Conservation (phyloP, 2,888 invertebrate species). For the Aspidiotus destructor region DNA sequence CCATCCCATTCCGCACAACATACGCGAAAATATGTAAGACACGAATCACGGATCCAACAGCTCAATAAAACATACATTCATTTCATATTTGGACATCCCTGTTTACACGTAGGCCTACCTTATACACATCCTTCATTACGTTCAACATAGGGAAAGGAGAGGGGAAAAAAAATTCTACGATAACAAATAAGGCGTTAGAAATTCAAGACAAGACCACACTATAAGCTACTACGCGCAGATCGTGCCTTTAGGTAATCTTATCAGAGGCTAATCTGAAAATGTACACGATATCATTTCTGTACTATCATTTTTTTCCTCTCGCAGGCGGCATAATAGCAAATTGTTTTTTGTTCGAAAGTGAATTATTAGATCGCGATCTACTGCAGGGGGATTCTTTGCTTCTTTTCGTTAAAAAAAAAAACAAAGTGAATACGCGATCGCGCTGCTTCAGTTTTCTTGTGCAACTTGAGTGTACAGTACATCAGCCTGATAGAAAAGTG, state of each 20-base stretch:
- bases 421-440: too few species aligned
- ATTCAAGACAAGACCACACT: constrained; percentile 26
- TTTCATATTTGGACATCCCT: constrained; percentile 1
- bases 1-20: too few species aligned
- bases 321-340: constrained; percentile 19
- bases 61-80: too few species aligned
- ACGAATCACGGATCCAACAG: too few species aligned
- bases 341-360: constrained; percentile 21
- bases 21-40: too few species aligned
- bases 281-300: constrained; percentile 20
- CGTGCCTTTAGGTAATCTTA: constrained; percentile 5
- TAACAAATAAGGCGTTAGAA: constrained; percentile 16
- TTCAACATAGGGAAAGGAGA: background rate
- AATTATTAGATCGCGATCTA: constrained; percentile 24
- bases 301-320: constrained; percentile 17
- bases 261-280: constrained; percentile 1
- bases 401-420: too few species aligned
- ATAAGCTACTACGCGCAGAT: background rate
- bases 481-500: too few species aligned
- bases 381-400: too few species aligned
- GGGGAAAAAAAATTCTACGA: background rate
- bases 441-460: too few species aligned
- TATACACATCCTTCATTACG: background rate
- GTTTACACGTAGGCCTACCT: background rate
- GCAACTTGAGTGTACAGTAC: too few species aligned